Evolutionary conservation across 2,797 vertebrate species (phyloP), one percentile per base, ranked within the genome.

Genomic region (Gadopsis bispinosus): DNA sequence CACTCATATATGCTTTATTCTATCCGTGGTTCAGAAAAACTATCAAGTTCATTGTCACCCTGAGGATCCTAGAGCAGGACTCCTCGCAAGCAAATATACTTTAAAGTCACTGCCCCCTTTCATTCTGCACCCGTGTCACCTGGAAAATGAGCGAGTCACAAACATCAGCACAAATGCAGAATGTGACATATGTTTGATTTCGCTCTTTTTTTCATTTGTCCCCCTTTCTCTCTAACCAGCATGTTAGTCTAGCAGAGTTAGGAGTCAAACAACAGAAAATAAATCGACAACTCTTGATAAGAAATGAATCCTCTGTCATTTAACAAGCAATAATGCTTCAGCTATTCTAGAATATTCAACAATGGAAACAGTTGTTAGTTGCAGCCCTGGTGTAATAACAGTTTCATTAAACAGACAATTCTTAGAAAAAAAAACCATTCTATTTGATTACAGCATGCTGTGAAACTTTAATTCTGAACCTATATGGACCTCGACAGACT

Each of bases 21-120:
- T 93, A 93, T 41, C 80, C 79, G 0, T 94, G 93, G 92, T 94
- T 93, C 61, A 88, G 89, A 71, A 89, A 84, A 79, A 77, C 90
- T 10, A 84, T 85, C 4, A 88, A 80, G 72, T 66, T 81, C 10
- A 93, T 91, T 19, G 31, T 92, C 11, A 88, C 86, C 11, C 72
- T 93, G 13, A 85, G 84, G 75, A 92, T 91, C 74, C 69, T 93
- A 1, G 16, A 89, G 31, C 19, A 70, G 19, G 43, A 78, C 31
- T 87, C 83, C 33, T 90, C 75, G 48, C 75, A 71, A 19, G 10
- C 31, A 16, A 83, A 74, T 14, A 64, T 88, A 37, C 51, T 86
- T 50, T 89, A 58, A 66, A 66, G 7, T 61, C 9, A 51, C 20
- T 9, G 5, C 20, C n/a, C n/a, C 51, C 4, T 22, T 22, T 63